Conservation (phyloP, 2,888 invertebrate genomes). For the Ligdia adustata region DNA sequence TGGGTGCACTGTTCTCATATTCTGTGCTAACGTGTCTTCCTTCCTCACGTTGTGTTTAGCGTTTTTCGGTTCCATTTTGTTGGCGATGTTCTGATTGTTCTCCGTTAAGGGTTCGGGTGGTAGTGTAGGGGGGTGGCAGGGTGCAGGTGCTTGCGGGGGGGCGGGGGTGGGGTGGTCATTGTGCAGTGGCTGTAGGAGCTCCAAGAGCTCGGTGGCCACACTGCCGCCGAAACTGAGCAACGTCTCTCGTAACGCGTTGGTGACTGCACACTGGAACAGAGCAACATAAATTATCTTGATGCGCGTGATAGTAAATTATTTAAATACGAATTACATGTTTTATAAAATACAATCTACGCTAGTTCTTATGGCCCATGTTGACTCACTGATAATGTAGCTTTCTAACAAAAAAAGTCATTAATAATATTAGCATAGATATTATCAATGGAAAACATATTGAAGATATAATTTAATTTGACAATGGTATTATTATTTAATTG, state of each 20-base stretch:
- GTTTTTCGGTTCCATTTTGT: constrained; percentile 46
- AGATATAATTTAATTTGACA: no score
- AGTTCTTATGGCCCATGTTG: no score
- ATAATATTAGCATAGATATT: no score
- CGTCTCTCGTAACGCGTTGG: constrained; percentile 75
- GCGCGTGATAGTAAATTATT: no score
- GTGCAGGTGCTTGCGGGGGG: constrained; percentile 3
- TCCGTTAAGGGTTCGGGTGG: constrained; percentile 40
- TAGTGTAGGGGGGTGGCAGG: constrained; percentile 27
- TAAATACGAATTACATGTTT: no score
- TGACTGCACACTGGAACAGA: constrained; percentile 68
- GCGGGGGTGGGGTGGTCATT: constrained; percentile 2
- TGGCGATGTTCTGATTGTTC: constrained; percentile 57
- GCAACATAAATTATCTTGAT: no score
- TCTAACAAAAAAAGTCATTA: no score
- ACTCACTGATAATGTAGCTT: no score
- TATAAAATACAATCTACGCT: no score
- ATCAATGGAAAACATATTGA: no score
- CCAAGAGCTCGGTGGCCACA: constrained; percentile 63
- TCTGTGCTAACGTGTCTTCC: constrained; percentile 13
- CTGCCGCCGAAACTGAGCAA: constrained; percentile 74
- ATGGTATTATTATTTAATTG: no score
- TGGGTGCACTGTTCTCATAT: constrained; percentile 29
- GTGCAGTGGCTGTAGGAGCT: constrained; percentile 51
- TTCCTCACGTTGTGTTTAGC: constrained; percentile 11